Evolutionary conservation across 2,888 invertebrate genomes (phyloP).

Genomic region (Drosophila yooni): DNA sequence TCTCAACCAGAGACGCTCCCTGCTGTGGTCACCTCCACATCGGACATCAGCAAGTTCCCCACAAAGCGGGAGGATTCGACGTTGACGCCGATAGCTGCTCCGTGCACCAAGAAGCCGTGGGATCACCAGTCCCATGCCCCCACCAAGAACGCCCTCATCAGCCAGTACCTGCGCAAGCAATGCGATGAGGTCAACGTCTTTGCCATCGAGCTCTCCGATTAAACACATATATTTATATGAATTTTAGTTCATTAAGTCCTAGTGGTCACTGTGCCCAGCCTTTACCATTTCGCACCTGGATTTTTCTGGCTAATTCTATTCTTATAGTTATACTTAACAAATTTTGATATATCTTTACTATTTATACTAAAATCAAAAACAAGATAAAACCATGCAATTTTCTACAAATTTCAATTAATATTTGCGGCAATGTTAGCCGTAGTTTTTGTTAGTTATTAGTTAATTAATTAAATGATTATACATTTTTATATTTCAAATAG

Average conservation of each 20-base stretch:
- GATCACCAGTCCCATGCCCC: conserved; percentile 80
- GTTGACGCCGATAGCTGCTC: conserved; percentile 25
- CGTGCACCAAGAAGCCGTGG: conserved; percentile 76
- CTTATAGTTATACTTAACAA: conserved; percentile 3
- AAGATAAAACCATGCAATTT: not conserved
- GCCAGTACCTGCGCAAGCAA: conserved; percentile 85
- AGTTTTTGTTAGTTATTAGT: not conserved
- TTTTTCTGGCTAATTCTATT: conserved; percentile 8
- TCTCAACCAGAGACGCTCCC: not conserved
- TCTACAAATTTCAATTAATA: not conserved
- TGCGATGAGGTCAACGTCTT: conserved; percentile 26
- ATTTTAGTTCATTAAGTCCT: conserved; percentile 31
- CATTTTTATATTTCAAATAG: too few species aligned
- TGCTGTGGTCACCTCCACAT: conserved; percentile 8
- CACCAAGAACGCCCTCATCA: conserved; percentile 84
- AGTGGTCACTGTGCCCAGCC: conserved; percentile 38
- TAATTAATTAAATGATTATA: not conserved
- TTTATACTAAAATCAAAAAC: conserved; percentile 15
- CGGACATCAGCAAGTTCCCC: conserved; percentile 10
- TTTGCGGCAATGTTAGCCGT: not conserved
- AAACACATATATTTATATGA: not conserved
- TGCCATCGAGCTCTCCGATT: conserved; percentile 70
- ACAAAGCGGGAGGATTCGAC: conserved; percentile 15
- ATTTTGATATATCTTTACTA: conserved; percentile 28
- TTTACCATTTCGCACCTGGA: not conserved